These are phyloP conservation scores for Thereuonema tuberculata DNA, from an alignment of 1,140 invertebrate genomes.

Conservation along the genomic window DNA sequence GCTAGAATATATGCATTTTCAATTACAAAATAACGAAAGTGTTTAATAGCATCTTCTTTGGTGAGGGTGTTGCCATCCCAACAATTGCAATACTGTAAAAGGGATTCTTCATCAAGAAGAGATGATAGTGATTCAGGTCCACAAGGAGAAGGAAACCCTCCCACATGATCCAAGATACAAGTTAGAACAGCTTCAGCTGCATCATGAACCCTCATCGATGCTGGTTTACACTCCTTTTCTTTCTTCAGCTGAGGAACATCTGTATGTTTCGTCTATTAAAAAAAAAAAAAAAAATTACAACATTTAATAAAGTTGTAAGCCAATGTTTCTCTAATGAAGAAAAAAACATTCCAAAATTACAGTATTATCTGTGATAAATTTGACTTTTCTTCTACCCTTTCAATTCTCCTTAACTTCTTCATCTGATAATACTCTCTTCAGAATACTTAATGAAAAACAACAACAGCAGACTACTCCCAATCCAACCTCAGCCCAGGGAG, in stretches of 20 bases:
- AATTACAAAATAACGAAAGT: constrained; percentile 76
- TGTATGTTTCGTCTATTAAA: constrained; percentile 59
- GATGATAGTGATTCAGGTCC: constrained; percentile 72
- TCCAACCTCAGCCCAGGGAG: too few species aligned
- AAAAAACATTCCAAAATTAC: background rate
- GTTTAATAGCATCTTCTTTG: constrained; percentile 41
- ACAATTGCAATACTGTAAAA: constrained; percentile 61
- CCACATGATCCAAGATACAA: constrained; percentile 77
- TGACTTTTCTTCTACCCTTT: too few species aligned
- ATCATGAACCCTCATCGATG: constrained; percentile 88
- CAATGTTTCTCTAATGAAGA: background rate
- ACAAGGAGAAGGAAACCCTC: constrained; percentile 67
- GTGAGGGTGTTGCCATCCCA: constrained; percentile 34
- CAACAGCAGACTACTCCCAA: too few species aligned
- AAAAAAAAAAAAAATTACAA: constrained; percentile 7
- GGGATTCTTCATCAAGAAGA: constrained; percentile 68
- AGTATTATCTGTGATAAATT: too few species aligned
- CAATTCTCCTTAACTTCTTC: too few species aligned
- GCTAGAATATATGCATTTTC: constrained; percentile 80
- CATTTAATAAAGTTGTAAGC: background rate
- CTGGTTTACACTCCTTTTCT: constrained; percentile 89
- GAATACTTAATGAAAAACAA: too few species aligned
- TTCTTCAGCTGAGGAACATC: constrained; percentile 85
- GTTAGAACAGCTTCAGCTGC: constrained; percentile 85
- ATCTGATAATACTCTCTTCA: too few species aligned